A percentile compares a stretch with the other conserved stretches of the same genome.
Evolutionary conservation across 2,888 invertebrate species (phyloP).

Genomic region (Drosophila borborema): DNA sequence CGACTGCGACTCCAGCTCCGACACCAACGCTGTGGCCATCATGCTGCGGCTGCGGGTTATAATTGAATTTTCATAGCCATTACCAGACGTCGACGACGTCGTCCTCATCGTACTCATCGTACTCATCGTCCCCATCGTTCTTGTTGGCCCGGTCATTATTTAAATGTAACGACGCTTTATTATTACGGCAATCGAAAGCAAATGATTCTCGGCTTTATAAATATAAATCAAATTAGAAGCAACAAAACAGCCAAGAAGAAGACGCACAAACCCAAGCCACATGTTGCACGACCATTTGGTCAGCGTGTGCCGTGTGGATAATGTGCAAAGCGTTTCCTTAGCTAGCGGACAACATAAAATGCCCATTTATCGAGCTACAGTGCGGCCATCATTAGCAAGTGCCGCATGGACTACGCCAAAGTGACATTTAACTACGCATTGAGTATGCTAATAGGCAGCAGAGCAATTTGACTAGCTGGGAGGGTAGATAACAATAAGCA

Average conservation of each 20-base stretch:
- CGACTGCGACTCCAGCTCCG: neutral
- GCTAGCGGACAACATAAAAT: conserved; percentile 52
- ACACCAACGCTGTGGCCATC: conserved; percentile 61
- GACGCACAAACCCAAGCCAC: conserved; percentile 49
- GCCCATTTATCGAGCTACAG: conserved; percentile 45
- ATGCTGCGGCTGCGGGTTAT: conserved; percentile 75
- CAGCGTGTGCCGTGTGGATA: conserved; percentile 60
- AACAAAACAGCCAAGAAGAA: conserved; percentile 18
- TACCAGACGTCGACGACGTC: conserved; percentile 57
- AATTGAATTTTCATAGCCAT: conserved; percentile 82
- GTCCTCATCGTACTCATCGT: conserved; percentile 37
- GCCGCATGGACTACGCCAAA: conserved; percentile 50
- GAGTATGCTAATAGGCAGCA: conserved; percentile 34
- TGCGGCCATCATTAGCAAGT: conserved; percentile 9
- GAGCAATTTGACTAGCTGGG: conserved; percentile 8
- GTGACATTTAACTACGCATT: conserved; percentile 49
- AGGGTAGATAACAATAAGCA: conserved; percentile 16
- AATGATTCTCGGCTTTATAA: conserved; percentile 80
- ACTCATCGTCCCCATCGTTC: conserved; percentile 40
- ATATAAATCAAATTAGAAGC: conserved; percentile 79
- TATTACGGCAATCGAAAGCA: conserved; percentile 80
- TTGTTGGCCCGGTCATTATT: conserved; percentile 72
- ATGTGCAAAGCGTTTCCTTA: conserved; percentile 39
- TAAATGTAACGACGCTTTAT: conserved; percentile 81
- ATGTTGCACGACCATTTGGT: conserved; percentile 76